A percentile compares a stretch with the other conserved stretches of the same genome.
These are phyloP conservation scores for Cantharis nigra DNA, from an alignment of 2,888 invertebrate genomes.

Conservation along the genomic window DNA sequence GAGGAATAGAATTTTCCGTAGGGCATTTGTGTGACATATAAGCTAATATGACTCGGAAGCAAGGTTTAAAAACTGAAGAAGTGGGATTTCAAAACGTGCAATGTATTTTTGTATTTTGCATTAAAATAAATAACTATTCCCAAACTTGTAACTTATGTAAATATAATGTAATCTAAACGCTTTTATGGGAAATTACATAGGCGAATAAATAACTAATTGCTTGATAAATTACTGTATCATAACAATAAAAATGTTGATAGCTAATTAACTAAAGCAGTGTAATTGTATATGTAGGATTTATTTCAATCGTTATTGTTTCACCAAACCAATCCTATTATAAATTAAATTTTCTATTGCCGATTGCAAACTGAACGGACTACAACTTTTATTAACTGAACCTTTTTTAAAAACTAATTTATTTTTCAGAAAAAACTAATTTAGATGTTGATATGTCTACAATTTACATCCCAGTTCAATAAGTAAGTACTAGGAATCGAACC, in stretches of 20 bases:
- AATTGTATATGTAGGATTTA: neutral
- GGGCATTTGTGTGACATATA: neutral
- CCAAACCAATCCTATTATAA: neutral
- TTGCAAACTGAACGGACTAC: too few relatives aligned
- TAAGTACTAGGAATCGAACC: too few relatives aligned
- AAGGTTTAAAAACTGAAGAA: neutral
- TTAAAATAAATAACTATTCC: too few relatives aligned
- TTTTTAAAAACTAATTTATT: too few relatives aligned
- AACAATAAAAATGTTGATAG: neutral
- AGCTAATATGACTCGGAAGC: neutral
- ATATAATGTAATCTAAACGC: neutral
- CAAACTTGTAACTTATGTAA: neutral
- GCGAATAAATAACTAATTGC: neutral
- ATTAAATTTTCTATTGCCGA: too few relatives aligned
- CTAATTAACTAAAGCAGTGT: neutral
- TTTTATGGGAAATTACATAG: neutral
- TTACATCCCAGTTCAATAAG: too few relatives aligned
- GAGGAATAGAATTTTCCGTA: neutral
- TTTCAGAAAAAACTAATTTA: too few relatives aligned
- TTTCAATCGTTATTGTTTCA: neutral
- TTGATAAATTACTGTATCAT: neutral
- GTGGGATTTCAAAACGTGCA: neutral
- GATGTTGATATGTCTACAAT: too few relatives aligned
- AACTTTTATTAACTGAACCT: too few relatives aligned
- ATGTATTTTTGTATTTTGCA: neutral